Evolutionary conservation across 2,113 vertebrate genomes (phyloP), one percentile per base, ranked within the genome.

Genomic region (Peromyscus maniculatus): DNA sequence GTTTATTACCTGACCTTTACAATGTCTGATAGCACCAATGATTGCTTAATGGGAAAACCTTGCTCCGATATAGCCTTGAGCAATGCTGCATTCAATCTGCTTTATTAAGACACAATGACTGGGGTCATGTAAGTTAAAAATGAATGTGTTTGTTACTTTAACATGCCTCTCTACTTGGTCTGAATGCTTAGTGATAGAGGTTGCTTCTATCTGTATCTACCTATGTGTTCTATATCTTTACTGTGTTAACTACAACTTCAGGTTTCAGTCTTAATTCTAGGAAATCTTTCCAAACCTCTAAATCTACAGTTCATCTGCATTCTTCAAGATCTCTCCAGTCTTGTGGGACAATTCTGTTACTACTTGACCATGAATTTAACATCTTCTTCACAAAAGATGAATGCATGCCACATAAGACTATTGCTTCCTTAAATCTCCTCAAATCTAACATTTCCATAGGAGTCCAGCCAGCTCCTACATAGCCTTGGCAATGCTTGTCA

Each of bases 91-190:
- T 83, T n/a, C 82, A 93, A 82, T 91, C 31, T 69, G 9, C 39
- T 71, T 55, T 86, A 67, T 8, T 71, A 79, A 77, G 80, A 15
- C 43, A 17, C 55, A 74, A 72, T 94, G 15, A 79, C 1, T 49
- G 1, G 5, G 28, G 10, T 96, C 87, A 87, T 75, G 31, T 95
- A 8, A 74, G 66, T 92, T 91, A 95, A 36, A 72, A 72, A 43
- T 43, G 43, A 92, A 91, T 87, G 72, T 7, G 17, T 59, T 84
- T 7, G 17, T 66, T 94, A 78, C 7, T 64, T 49, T 94, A 91
- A 72, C 22, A 39, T 0, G 36, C 17, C 26, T n/a, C 39, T 26
- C 24, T 22, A 66, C 3, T 5, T 5, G 0, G 2, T 4, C 9
- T 57, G 15, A 86, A 62, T n/a, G 22, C 13, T 75, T 95, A 4